Percentiles rank a stretch among this genome's conserved stretches.
Evolutionary conservation across 2,888 invertebrate genomes (phyloP).

Genomic region (Gastracanthus pulcherrimus): DNA sequence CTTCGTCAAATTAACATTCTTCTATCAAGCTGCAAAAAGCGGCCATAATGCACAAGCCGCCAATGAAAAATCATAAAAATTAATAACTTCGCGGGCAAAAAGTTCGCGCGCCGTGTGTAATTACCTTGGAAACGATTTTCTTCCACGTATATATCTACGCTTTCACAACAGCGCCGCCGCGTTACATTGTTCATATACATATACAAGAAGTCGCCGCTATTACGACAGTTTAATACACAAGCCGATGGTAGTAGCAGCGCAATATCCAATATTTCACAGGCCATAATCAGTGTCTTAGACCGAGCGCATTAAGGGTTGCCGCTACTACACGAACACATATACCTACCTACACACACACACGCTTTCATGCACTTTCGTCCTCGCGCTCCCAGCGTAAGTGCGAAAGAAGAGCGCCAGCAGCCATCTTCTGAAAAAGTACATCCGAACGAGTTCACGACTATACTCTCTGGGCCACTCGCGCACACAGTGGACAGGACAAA

Average conservation of each 20-base stretch:
- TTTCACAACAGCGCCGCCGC: not conserved
- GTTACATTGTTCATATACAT: slow-evolving; percentile 8
- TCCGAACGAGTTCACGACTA: not conserved
- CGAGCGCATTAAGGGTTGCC: slow-evolving; percentile 63
- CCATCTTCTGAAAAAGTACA: not conserved
- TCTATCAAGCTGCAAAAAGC: not conserved
- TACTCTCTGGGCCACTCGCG: not conserved
- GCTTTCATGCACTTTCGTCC: too few species aligned
- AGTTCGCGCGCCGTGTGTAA: slow-evolving; percentile 12
- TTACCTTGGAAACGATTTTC: slow-evolving; percentile 46
- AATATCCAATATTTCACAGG: slow-evolving; percentile 62
- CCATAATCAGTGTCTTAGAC: slow-evolving; percentile 64
- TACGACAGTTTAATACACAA: slow-evolving; percentile 51
- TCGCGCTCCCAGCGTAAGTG: not conserved
- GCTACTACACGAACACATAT: too few species aligned
- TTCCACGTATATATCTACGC: not conserved
- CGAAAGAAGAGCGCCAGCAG: not conserved
- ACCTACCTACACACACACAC: slow-evolving; percentile 31
- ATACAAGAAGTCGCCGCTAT: not conserved
- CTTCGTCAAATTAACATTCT: slow-evolving; percentile 38
- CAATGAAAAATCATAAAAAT: slow-evolving; percentile 35
- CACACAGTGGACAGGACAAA: not conserved
- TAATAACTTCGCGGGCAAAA: slow-evolving; percentile 25
- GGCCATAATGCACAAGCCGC: not conserved
- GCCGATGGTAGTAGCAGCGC: too few species aligned